Evolutionary conservation across 2,113 vertebrate genomes (phyloP), one percentile per base, ranked within the genome.

Genomic region (Oreochromis aureus): DNA sequence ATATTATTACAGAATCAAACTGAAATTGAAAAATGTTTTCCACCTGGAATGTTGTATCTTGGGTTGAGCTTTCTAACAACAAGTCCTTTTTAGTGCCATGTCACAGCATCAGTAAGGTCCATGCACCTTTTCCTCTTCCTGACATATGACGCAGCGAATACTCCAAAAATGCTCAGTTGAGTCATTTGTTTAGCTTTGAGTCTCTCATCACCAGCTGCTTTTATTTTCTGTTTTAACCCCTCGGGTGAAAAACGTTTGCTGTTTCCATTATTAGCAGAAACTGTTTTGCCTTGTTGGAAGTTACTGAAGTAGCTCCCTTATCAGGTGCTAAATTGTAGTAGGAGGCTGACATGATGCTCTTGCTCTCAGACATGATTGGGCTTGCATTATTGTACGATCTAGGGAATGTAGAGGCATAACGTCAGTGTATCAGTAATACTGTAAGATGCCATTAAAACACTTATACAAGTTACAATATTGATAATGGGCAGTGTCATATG

Each of bases 371-470:
- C 71, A 30, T 48, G 41, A 19, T 12, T 48, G 44, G 71, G 44
- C 41, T 27, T 16, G 13, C 41, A 6, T 27, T 16, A 2, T 46
- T 73, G 22, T 48, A 18, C 0, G 0, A 46, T 6, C 4, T 11
- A 76, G 15, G 41, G 41, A 1, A 30, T 76, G 69, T 48, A 30
- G 24, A 76, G 13, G 2, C 3, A 73, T 48, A 1, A 18, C 1
- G 4, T 73, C 15, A 27, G 3, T 46, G 44, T 30, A 3, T 46
- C 15, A 30, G 0, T 73, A 44, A 73, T 27, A 7, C 15, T 48
- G 44, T 19, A 1, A 76, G 71, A 76, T 76, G 6, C 16, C 44
- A 19, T 27, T 48, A 11, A 76, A 48, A 11, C 24, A 0, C 30
- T 18, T 3, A 76, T 48, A 30, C 4, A 63, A 19, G 61, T 39